Evolutionary conservation across 2,797 vertebrate genomes (phyloP), one percentile per base, ranked within the genome.

Genomic region (Lutjanus argentimaculatus): DNA sequence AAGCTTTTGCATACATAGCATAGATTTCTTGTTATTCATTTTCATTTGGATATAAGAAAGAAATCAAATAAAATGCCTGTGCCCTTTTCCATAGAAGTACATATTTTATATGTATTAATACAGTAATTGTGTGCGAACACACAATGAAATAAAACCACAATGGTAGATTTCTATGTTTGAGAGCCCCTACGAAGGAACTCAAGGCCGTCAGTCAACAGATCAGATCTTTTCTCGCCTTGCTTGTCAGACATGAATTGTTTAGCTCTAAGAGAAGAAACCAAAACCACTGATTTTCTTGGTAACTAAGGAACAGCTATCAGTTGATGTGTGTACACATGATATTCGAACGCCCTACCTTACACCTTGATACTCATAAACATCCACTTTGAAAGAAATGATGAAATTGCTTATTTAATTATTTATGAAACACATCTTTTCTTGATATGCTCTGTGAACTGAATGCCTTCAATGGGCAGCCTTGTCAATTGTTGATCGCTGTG

Each of bases 281-380:
- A 75, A 71, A 56, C 43, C 42, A 22, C 25, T 57, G 62, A 21
- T 70, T 75, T 79, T 67, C 49, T 70, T n/a, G 46, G 73, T 79
- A 67, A 85, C 82, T 48, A 30, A 84, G 82, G 59, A 88, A 64
- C 75, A 56, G 63, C 69, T 79, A 64, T 84, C 71, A 75, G 53
- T 49, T 78, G 78, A 84, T 66, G 40, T 72, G 69, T 77, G 53
- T 55, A 72, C 69, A 36, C 77, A n/a, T 36, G 21, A 63, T 89
- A 81, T 84, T 82, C 67, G 10, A 88, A 36, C 30, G 62, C 67
- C 56, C n/a, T 9, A 49, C 40, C 72, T 25, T 63, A 80, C 72
- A 87, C 84, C 86, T 90, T 88, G 88, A 88, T 85, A 79, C 67
- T 68, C 85, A 76, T 72, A 84, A 90, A 89, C 75, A 80, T 79